Evolutionary conservation across 1,140 invertebrate genomes (phyloP).

Genomic region (Hesperophylax magnus): DNA sequence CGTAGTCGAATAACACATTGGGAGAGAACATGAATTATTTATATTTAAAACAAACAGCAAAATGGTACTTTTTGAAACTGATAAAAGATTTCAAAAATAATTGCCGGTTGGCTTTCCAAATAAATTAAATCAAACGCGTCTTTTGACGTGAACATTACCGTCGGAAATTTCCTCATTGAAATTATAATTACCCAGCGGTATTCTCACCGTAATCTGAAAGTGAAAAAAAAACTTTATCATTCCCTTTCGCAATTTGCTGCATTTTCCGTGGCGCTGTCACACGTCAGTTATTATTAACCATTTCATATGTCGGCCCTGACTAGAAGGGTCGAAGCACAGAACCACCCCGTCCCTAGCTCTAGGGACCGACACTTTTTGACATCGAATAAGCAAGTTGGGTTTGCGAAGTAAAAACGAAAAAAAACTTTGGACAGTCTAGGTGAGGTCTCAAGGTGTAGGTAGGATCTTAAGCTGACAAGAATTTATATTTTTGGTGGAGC

Average conservation of each 20-base stretch:
- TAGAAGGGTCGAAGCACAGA: not conserved
- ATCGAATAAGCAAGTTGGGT: no score
- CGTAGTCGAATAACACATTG: no score
- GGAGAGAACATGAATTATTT: no score
- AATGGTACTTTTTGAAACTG: no score
- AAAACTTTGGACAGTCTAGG: no score
- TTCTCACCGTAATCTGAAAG: not conserved
- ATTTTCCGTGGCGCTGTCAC: constrained; percentile 18
- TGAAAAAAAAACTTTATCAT: not conserved
- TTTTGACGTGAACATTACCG: not conserved
- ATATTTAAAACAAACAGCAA: no score
- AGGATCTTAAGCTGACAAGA: no score
- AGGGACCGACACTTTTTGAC: not conserved
- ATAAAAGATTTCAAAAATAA: no score
- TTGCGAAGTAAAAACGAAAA: no score
- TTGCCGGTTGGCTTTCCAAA: no score
- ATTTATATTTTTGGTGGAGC: no score
- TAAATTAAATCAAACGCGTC: not conserved
- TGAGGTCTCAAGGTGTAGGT: no score
- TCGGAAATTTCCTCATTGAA: not conserved
- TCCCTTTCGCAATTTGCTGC: constrained; percentile 25
- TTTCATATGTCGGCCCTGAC: not conserved
- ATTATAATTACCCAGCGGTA: not conserved
- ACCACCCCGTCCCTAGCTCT: not conserved
- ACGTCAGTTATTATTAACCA: constrained; percentile 27